phyloP scores from a whole-genome alignment of 2,888 invertebrate species.

The Limnephilus rhombicus region DNA sequence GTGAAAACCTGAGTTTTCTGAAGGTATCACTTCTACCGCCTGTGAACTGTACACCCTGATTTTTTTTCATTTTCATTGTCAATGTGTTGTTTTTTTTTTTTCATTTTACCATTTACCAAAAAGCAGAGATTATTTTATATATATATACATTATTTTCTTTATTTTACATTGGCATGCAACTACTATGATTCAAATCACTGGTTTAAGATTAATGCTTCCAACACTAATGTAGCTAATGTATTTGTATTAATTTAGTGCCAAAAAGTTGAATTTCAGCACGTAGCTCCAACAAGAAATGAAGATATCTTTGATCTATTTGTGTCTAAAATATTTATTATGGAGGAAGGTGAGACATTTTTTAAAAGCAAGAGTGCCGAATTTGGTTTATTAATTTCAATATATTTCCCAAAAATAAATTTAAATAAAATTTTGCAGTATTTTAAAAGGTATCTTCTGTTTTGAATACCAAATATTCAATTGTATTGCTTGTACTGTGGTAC shows the following conservation, averaged over 20 bases:
- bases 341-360: background rate
- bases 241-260: background rate
- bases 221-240: background rate
- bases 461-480: too few relatives aligned
- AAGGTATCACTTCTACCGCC: too few relatives aligned
- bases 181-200: background rate
- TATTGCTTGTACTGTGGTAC: too few relatives aligned
- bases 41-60: too few relatives aligned
- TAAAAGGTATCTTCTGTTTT: background rate
- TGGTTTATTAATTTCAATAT: background rate
- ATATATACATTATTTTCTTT: background rate
- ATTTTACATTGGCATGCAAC: background rate
- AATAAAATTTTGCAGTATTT: background rate
- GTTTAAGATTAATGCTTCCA: background rate
- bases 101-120: too few relatives aligned
- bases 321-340: background rate
- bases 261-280: background rate
- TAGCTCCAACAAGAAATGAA: background rate
- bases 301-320: background rate
- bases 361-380: background rate
- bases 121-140: too few relatives aligned
- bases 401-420: background rate
- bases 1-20: too few relatives aligned
- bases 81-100: too few relatives aligned
- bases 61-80: too few relatives aligned